phyloP scores from a whole-genome alignment of 2,888 invertebrate genomes.

The Pemphredon lugubris region DNA sequence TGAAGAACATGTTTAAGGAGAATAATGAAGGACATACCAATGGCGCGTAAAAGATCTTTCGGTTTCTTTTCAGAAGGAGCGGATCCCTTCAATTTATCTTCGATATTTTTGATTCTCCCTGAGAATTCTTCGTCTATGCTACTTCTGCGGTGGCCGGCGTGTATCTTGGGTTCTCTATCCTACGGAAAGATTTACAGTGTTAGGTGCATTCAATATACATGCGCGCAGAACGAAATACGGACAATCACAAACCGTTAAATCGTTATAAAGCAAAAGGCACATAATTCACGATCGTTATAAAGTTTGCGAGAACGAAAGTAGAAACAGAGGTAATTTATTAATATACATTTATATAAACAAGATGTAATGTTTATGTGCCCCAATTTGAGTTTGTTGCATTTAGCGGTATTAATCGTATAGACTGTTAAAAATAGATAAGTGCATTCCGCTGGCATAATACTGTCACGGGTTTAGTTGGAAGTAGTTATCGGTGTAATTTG shows the following conservation, averaged over 20 bases:
- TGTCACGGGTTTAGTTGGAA: background rate
- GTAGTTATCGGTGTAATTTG: slow-evolving; percentile 28
- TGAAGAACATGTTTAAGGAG: background rate
- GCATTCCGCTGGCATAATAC: background rate
- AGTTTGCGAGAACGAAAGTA: too few species aligned
- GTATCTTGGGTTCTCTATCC: slow-evolving; percentile 81
- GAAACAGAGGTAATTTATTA: too few species aligned
- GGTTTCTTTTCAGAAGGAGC: slow-evolving; percentile 88
- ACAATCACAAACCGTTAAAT: slow-evolving; percentile 30
- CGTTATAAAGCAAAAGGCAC: slow-evolving; percentile 26
- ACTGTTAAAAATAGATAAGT: slow-evolving; percentile 19
- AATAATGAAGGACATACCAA: slow-evolving; percentile 82
- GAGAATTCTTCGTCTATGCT: slow-evolving; percentile 84
- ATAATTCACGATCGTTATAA: slow-evolving; percentile 20
- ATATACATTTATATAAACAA: too few species aligned
- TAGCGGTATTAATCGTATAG: slow-evolving; percentile 29
- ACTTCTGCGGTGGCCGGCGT: slow-evolving; percentile 76
- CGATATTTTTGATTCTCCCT: slow-evolving; percentile 87
- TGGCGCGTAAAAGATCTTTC: slow-evolving; percentile 92
- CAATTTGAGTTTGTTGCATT: background rate
- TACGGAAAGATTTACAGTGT: slow-evolving; percentile 61
- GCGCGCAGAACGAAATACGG: background rate
- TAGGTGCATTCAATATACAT: slow-evolving; percentile 17
- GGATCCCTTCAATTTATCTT: slow-evolving; percentile 88
- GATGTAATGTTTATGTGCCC: background rate